Evolutionary conservation across 2,797 vertebrate species (phyloP).

Genomic region (Thalassophryne amazonica): DNA sequence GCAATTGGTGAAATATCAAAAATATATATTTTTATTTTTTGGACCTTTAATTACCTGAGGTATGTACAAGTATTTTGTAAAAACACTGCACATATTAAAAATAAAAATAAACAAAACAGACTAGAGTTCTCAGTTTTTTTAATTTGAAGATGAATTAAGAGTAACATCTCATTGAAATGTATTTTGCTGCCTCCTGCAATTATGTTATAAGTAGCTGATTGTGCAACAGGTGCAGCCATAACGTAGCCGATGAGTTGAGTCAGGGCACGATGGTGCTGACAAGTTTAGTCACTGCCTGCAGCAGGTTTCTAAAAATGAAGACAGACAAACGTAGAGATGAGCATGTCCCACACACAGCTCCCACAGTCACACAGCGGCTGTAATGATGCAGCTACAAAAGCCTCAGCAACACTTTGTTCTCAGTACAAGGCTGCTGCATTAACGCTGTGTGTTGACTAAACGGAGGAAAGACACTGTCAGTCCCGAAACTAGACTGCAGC

Average conservation of each 20-base stretch:
- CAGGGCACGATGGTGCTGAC: neutral
- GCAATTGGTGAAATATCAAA: too few relatives aligned
- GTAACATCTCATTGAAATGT: too few relatives aligned
- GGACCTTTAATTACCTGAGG: too few relatives aligned
- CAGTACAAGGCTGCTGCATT: slow-evolving; percentile 17
- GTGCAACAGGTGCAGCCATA: neutral
- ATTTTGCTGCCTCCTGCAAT: neutral
- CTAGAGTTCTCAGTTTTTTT: too few relatives aligned
- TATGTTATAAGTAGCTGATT: neutral
- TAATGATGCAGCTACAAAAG: slow-evolving; percentile 34
- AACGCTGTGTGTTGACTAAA: slow-evolving; percentile 13
- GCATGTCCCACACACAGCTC: slow-evolving; percentile 27
- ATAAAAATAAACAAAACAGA: too few relatives aligned
- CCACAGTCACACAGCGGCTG: slow-evolving; percentile 30
- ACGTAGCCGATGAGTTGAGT: slow-evolving; percentile 3
- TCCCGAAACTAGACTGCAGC: slow-evolving; percentile 1
- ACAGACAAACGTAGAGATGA: slow-evolving; percentile 39
- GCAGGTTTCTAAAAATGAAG: slow-evolving; percentile 19
- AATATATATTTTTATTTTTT: too few relatives aligned
- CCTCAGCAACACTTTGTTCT: slow-evolving; percentile 2
- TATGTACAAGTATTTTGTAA: too few relatives aligned
- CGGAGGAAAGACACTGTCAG: slow-evolving; percentile 14
- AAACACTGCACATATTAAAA: too few relatives aligned
- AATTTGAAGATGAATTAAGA: too few relatives aligned
- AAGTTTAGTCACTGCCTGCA: slow-evolving; percentile 23